Evolutionary conservation across 2,888 invertebrate species (phyloP), one percentile per base, ranked within the genome.

Genomic region (Ophioninae sp.): DNA sequence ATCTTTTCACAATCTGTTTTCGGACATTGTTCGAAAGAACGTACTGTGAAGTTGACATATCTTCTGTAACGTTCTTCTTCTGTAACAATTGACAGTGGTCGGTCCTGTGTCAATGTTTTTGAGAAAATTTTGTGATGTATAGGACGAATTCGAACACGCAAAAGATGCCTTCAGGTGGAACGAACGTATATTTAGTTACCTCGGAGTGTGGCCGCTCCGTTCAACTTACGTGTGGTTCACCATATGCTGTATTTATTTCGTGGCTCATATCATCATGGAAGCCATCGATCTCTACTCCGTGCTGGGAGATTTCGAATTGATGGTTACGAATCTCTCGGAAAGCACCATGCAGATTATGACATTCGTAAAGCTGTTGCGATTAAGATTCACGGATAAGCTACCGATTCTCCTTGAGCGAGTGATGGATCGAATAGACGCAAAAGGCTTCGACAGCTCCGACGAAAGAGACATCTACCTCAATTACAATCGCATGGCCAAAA

Each of bases 381-480:
- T 79, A 39, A 82, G 70, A 75, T 82, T 74, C 37, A 79, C 74
- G 44, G 30, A 41, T 10, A 74, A 44, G 7, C 17, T 79, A 8
- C 41, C 17, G 17, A 56, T 17, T 41, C 17, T 70, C 65, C 17
- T 82, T 6, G n/a, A 50, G 3, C 73, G 30, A 21, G 23, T 78
- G 2, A 17, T 61, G 7, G 39, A 75, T n/a, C 30, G 61, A 41
- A 61, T 79, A 56, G 65, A 80, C n/a, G 50, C n/a, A 10, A 67
- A 69, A 5, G 44, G 61, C 50, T 85, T 73, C 44, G 44, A 57
- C 8, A 41, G 21, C 61, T 10, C 50, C 0, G 44, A 78, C 8
- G 81, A 85, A 62, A 74, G 56, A 7, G n/a, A 57, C 30, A 70
- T 85, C 20, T 85, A 80, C 44, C 30, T 85, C 10, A 13, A 41